Evolutionary conservation across 2,113 vertebrate genomes (phyloP).

Genomic region (Erythrolamprus reginae): DNA sequence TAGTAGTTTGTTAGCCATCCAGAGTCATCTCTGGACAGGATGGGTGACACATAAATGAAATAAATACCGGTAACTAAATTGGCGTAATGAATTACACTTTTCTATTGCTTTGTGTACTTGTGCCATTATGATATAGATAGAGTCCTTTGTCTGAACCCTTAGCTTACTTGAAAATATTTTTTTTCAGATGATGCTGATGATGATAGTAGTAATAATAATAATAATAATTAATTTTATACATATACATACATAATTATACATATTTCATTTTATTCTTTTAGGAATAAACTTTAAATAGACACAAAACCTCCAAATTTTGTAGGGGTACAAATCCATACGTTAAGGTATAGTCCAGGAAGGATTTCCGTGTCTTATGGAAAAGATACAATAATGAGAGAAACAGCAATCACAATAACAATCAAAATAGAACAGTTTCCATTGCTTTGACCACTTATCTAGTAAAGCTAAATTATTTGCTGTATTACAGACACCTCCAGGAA

Average conservation of each 20-base stretch:
- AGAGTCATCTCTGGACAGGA: not conserved
- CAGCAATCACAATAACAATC: not conserved
- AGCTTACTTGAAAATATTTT: not conserved
- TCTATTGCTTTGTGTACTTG: not conserved
- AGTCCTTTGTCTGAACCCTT: not conserved
- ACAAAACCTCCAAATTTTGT: not conserved
- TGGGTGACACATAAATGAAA: not conserved
- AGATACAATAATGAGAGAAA: not conserved
- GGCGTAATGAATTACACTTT: not conserved
- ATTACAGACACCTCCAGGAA: no score
- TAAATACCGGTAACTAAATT: not conserved
- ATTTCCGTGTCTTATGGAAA: not conserved
- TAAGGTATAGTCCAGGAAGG: not conserved
- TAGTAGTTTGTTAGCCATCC: not conserved
- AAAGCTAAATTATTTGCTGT: no score
- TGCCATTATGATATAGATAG: not conserved
- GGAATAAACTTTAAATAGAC: not conserved
- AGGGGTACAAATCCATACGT: not conserved
- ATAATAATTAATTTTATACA: no score
- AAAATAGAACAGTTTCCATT: no score
- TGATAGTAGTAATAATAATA: no score
- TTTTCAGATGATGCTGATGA: no score
- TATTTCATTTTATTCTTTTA: not conserved
- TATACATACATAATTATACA: not conserved
- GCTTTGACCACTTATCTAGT: no score